Percentiles rank a stretch among this genome's conserved stretches.
Evolutionary conservation across 2,888 invertebrate genomes (phyloP).

Genomic region (Ypsolopha sequella): DNA sequence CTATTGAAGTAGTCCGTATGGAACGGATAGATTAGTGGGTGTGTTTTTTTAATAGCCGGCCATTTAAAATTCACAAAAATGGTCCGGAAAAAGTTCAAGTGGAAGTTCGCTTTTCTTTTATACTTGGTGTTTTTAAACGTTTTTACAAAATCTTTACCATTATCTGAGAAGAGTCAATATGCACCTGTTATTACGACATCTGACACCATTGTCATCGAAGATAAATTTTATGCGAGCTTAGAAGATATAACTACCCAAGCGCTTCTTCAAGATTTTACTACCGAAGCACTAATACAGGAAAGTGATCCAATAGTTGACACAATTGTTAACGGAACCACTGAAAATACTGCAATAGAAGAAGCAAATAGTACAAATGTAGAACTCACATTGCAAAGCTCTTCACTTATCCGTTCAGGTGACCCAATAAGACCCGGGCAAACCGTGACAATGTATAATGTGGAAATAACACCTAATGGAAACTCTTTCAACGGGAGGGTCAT

Average conservation of each 20-base stretch:
- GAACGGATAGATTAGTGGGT: too few species aligned
- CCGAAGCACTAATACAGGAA: not conserved
- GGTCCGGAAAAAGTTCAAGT: slow-evolving; percentile 15
- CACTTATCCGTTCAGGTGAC: slow-evolving; percentile 11
- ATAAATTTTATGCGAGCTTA: not conserved
- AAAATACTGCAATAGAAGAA: not conserved
- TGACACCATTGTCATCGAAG: not conserved
- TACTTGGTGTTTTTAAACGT: slow-evolving; percentile 24
- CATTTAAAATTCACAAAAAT: too few species aligned
- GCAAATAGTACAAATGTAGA: not conserved
- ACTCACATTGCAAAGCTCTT: too few species aligned
- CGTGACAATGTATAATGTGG: slow-evolving; percentile 23
- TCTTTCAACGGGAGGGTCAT: slow-evolving; percentile 29
- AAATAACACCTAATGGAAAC: slow-evolving; percentile 24
- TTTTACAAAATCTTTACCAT: slow-evolving; percentile 28
- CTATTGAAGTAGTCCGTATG: too few species aligned
- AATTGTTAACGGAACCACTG: not conserved
- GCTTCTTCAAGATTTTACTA: too few species aligned
- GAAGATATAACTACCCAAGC: not conserved
- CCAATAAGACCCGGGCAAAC: slow-evolving; percentile 29
- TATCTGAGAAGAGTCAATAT: not conserved
- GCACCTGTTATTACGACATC: not conserved
- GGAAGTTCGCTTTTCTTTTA: slow-evolving; percentile 26
- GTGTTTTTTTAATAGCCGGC: too few species aligned
- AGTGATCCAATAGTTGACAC: not conserved